These are phyloP conservation scores for Echiichthys vipera DNA, from an alignment of 2,797 vertebrate genomes.

Conservation along the genomic window DNA sequence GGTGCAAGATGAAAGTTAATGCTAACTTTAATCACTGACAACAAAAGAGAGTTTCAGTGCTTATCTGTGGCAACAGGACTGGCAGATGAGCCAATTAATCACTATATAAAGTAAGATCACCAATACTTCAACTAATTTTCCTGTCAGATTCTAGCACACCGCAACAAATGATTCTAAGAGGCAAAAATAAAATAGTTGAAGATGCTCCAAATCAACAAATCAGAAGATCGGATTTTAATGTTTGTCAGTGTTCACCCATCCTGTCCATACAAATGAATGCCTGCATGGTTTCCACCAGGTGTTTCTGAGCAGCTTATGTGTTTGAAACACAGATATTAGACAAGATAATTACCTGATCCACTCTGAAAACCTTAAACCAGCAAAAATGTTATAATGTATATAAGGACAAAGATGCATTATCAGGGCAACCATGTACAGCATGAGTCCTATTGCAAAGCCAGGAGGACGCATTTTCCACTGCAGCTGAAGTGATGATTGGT, in stretches of 20 bases:
- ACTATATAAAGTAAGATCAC: slow-evolving; percentile 45
- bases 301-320: slow-evolving; percentile 12
- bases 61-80: slow-evolving; percentile 48
- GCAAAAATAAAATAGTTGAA: slow-evolving; percentile 36
- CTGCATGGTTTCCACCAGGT: slow-evolving; percentile 9
- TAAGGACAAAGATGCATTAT: background rate
- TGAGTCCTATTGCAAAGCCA: slow-evolving; percentile 11
- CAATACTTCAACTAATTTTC: slow-evolving; percentile 32
- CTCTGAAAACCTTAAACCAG: background rate
- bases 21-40: slow-evolving; percentile 47
- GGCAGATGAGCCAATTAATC: slow-evolving; percentile 62
- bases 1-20: slow-evolving; percentile 58
- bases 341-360: slow-evolving; percentile 4
- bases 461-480: slow-evolving; percentile 24
- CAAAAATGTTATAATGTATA: slow-evolving; percentile 5
- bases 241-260: background rate
- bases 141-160: slow-evolving; percentile 26
- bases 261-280: background rate
- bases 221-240: slow-evolving; percentile 26
- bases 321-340: background rate
- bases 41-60: slow-evolving; percentile 31
- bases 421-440: background rate
- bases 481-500: slow-evolving; percentile 46
- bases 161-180: slow-evolving; percentile 45
- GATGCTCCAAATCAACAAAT: slow-evolving; percentile 34